Base-by-base conservation (phyloP, 1,140 invertebrate genomes). In the Drosophila littoralis region DNA sequence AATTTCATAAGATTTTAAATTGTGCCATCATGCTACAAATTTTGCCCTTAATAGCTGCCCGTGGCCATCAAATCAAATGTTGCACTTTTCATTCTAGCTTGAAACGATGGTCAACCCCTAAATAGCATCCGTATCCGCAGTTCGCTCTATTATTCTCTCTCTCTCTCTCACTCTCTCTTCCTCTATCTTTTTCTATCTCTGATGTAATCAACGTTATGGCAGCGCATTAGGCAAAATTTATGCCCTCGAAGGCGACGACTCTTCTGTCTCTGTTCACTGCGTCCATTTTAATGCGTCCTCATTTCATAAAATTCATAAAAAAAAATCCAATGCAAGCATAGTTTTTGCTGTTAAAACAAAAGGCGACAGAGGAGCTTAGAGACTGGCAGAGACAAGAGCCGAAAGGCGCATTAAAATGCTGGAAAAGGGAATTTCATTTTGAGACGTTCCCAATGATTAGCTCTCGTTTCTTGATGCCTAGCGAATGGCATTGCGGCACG, bases 201-300 rank as follows among this genome's bases (percentile, higher is more conserved):
- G 45, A 51, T 70, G 71, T 88, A 82, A 88, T 88, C 83, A 86
- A 77, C 79, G 70, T 86, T 86, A 82, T 88, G 79, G 59, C 68
- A 69, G 60, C 63, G 61, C 83, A 86, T 88, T 88, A 86, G 72
- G 38, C 43, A 40, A 77, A 82, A 88, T 86, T 86, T 77, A 86
- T 88, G 82, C 68, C 65, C 64, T 70, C 58, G 83, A 63, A 70
- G 65, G 42, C 46, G 54, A 51, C 36, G 42, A 22, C 33, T 54
- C 71, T 60, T 51, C 43, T 42, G 64, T 48, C n/a, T 58, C 12
- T 59, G 7, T 38, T 36, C 22, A 28, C 15, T 71, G 22, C 48
- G 60, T 61, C 42, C 51, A 68, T 71, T 79, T 84, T 72, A 83
- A 84, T 84, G 74, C 74, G 69, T 75, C 54, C 69, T 72, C 77